phyloP scores from a whole-genome alignment of 2,113 vertebrate species.

The Potamarius usumacintae region DNA sequence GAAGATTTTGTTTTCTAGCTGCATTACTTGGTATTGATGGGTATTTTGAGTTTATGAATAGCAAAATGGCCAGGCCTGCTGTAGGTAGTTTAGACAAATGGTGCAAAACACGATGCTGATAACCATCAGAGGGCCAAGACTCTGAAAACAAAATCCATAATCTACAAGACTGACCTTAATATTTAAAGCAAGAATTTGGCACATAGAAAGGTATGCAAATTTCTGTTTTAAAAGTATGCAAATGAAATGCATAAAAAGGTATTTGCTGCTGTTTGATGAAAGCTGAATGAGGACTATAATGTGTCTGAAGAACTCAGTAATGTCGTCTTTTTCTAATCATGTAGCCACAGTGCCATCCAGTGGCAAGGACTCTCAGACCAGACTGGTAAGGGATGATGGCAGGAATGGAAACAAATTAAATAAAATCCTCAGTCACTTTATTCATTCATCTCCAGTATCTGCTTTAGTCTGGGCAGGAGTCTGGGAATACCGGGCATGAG shows the following conservation, averaged over 20 bases:
- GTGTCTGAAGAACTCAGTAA: background rate
- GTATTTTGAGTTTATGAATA: constrained; percentile 15
- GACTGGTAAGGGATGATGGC: background rate
- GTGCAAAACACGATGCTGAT: background rate
- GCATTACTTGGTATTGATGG: constrained; percentile 13
- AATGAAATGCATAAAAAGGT: constrained; percentile 30
- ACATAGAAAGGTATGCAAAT: constrained; percentile 16
- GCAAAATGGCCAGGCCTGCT: background rate
- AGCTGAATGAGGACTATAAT: background rate
- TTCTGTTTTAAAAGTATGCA: constrained; percentile 22
- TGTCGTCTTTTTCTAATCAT: background rate
- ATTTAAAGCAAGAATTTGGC: constrained; percentile 16
- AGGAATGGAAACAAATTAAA: background rate
- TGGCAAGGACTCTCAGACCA: constrained; percentile 36
- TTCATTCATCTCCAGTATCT: background rate
- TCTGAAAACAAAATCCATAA: background rate
- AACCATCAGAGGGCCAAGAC: background rate
- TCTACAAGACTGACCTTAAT: background rate
- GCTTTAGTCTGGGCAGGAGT: background rate
- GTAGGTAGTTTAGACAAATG: background rate
- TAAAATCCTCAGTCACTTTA: background rate
- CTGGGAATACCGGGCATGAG: background rate
- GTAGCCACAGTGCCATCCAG: constrained; percentile 65
- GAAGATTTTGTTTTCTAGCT: constrained; percentile 21
- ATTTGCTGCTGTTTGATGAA: constrained; percentile 16